Conservation (phyloP, 2,888 invertebrate genomes). For the Plagodis dolabraria region DNA sequence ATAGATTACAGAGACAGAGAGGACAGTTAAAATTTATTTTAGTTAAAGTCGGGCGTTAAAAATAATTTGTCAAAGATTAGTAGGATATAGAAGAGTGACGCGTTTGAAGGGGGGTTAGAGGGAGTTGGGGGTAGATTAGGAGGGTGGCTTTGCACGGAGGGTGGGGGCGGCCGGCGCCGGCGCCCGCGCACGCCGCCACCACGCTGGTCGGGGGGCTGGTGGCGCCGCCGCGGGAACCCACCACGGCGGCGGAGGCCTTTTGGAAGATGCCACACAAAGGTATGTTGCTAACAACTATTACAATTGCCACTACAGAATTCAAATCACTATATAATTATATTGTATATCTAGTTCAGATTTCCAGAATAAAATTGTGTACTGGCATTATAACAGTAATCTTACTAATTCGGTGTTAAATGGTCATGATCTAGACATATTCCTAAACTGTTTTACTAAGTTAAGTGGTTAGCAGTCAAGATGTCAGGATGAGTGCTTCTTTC, state of each 20-base stretch:
- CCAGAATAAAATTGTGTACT: no score
- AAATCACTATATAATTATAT: no score
- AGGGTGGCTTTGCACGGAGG: conserved; percentile 85
- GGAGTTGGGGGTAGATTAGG: conserved; percentile 53
- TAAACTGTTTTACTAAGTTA: no score
- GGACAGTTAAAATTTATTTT: conserved; percentile 2
- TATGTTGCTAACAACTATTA: conserved; percentile 57
- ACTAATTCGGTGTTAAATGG: no score
- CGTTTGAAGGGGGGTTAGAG: conserved; percentile 29
- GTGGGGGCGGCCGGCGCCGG: conserved; percentile 86
- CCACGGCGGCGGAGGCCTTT: conserved; percentile 89
- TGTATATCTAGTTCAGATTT: no score
- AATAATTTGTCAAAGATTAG: background rate
- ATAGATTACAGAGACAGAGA: conserved; percentile 13
- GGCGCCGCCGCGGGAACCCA: conserved; percentile 89
- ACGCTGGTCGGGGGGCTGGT: conserved; percentile 87
- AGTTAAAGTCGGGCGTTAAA: conserved; percentile 18
- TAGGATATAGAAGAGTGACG: background rate
- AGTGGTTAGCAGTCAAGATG: no score
- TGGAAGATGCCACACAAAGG: conserved; percentile 96
- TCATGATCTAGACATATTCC: no score
- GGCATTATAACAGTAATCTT: no score
- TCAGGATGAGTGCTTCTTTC: no score
- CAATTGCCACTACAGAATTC: conserved; percentile 1
- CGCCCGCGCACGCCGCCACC: conserved; percentile 84